Conservation (phyloP, 2,797 vertebrate genomes). For the Halcyon smyrnensis region DNA sequence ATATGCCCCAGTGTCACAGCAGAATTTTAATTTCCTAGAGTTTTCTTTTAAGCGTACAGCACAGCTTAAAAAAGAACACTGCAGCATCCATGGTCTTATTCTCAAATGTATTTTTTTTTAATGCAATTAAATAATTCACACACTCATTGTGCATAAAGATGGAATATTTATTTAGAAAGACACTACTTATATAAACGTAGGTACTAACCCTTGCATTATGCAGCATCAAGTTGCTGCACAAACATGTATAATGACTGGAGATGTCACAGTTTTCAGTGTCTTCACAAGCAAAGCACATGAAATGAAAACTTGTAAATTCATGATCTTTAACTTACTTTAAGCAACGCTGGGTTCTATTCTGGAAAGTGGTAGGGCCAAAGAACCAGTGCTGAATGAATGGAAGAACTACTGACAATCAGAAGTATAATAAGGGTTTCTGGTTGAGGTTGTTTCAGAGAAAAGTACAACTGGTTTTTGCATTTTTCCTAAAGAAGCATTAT, state of each 20-base stretch:
- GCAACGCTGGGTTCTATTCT: background rate
- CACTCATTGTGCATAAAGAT: background rate
- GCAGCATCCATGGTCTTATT: background rate
- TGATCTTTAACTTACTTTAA: background rate
- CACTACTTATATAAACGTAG: background rate
- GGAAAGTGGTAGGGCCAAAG: background rate
- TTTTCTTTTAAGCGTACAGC: background rate
- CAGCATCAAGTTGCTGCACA: background rate
- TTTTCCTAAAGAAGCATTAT: background rate
- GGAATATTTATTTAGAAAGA: background rate
- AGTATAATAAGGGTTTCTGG: background rate
- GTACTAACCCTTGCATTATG: background rate
- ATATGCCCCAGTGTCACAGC: conserved; percentile 1
- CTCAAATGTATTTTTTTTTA: background rate
- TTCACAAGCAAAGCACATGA: background rate
- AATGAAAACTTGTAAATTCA: background rate
- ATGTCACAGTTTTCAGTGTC: background rate
- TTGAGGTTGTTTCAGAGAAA: background rate
- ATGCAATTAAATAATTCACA: background rate
- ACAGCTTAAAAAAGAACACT: background rate
- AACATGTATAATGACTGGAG: background rate
- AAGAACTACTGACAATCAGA: background rate
- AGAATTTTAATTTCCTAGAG: background rate
- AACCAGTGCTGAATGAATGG: background rate
- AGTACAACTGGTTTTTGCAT: background rate